Base-by-base conservation (phyloP, 2,113 vertebrate species). In the Boleophthalmus pectinirostris region DNA sequence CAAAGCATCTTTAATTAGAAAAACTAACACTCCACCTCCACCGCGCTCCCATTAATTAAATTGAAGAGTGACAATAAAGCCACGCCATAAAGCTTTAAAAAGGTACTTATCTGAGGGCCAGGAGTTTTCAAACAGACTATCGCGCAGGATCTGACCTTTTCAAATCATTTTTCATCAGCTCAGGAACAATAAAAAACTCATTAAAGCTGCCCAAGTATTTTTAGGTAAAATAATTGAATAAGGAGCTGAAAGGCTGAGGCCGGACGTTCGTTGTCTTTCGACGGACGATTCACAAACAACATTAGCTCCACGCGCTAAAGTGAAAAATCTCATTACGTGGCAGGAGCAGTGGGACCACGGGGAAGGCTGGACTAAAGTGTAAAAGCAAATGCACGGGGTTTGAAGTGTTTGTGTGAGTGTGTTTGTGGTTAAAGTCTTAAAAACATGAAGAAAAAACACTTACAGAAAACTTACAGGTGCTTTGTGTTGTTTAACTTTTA, bases 101-200 rank as follows among this genome's bases (percentile, higher is more conserved):
- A 79, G 33, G 56, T 68, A 70, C 72, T 63, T 68, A 80, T 78
- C 23, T 20, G n/a, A 20, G 38, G 57, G 38, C 24, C 38, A 24
- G 20, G 23, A 6, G 23, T 57, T 63, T 64, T 33, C 54, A 20
- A n/a, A 29, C 54, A 70, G 54, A 64, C 65, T 43, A 79, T 70
- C 82, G 54, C 24, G 23, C 49, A 65, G 68, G 53, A 77, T 82
- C 24, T 83, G 80, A 85, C 78, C 73, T 81, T 85, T 78, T 61
- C 16, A 64, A 72, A 69, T 10, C 45, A 58, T 77, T 64, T 73
- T 70, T 74, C 60, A 33, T 66, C 73, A 33, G 82, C 81, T 81
- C 73, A 49, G 18, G 33, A 75, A 86, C 53, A 88, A 86, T 58
- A 79, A 76, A 79, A 66, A 79, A 68, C 71, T 70, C 66, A 82